Base-by-base conservation (phyloP, 2,888 invertebrate genomes). In the Carabus problematicus region DNA sequence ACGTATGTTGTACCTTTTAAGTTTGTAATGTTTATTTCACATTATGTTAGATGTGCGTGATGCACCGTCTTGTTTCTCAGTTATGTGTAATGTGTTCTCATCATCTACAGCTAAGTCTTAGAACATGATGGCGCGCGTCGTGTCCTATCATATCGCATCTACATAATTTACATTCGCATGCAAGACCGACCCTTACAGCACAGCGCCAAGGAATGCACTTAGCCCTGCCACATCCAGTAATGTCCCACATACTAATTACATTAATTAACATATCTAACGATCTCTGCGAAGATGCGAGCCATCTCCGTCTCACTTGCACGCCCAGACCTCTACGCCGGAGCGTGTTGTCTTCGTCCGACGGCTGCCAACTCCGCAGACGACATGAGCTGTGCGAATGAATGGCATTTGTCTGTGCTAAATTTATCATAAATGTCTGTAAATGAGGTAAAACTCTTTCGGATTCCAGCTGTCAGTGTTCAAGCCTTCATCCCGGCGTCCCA, bases 351-450 rank as follows among this genome's bases (percentile, higher is more conserved):
- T 40, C 41, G 47, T 60, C 40, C 41, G 29, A 42, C 19, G 47
- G 59, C 12, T 60, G 41, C 52, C 59, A 29, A 18, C 18, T 29
- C 39, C 47, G n/a, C 42, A 58, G 66, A 64, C 64, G 67, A 52
- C 54, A 58, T 43, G 40, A 58, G 19, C 43, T 59, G 52, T 60
- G 67, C 70, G 71, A 72, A 76, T 76, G 76, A 76, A 75, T 74
- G 75, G 72, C 66, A 72, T 72, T 74, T 76, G 75, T 76, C 76
- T 75, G 74, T 71, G 75, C 75, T 77, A 76, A 77, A 77, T 77
- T 77, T 76, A 75, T 76, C 77, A 76, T 76, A 74, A 76, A 76
- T 73, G 72, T 70, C 69, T 73, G 72, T 73, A 75, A 75, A 76
- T 75, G 75, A 74, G 72, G 73, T 72, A 72, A 72, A 73, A 72